These are phyloP conservation scores for Botia kubotai DNA, from an alignment of 2,797 vertebrate species.

Conservation along the genomic window DNA sequence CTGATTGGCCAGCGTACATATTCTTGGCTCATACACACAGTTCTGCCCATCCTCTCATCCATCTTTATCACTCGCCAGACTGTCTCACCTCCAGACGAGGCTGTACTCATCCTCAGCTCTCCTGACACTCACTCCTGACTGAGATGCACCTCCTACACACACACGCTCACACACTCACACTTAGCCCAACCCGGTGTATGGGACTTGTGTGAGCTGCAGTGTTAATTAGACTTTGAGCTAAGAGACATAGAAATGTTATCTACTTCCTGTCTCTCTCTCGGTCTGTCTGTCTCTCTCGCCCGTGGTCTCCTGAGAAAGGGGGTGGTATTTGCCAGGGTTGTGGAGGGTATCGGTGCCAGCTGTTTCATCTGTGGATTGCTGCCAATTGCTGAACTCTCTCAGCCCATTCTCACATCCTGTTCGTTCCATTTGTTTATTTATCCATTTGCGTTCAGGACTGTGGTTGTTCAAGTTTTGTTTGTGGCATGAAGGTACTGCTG, in stretches of 20 bases:
- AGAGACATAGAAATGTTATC: conserved; percentile 73
- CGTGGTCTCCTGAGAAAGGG: conserved; percentile 70
- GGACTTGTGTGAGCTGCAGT: conserved; percentile 67
- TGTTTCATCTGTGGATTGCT: conserved; percentile 78
- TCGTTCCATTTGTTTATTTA: conserved; percentile 64
- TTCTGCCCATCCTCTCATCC: conserved; percentile 68
- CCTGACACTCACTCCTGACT: conserved; percentile 63
- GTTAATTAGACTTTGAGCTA: conserved; percentile 81
- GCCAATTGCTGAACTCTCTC: conserved; percentile 72
- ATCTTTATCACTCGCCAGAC: conserved; percentile 72
- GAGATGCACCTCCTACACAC: conserved; percentile 51
- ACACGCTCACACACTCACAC: conserved; percentile 51
- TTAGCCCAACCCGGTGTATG: neutral
- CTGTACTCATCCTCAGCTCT: conserved; percentile 56
- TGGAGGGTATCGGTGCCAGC: conserved; percentile 82
- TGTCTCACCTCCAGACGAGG: conserved; percentile 80
- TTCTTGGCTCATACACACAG: conserved; percentile 67
- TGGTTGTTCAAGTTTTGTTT: conserved; percentile 63
- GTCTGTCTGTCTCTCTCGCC: conserved; percentile 45
- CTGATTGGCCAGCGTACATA: conserved; percentile 38
- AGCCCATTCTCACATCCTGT: conserved; percentile 68
- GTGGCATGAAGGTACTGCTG: conserved; percentile 16
- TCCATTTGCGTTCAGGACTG: conserved; percentile 42
- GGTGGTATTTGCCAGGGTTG: conserved; percentile 74
- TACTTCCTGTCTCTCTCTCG: conserved; percentile 44